A percentile compares a stretch with the other conserved stretches of the same genome.
These are phyloP conservation scores for Tribolium madens DNA, from an alignment of 1,140 invertebrate genomes.

Conservation along the genomic window DNA sequence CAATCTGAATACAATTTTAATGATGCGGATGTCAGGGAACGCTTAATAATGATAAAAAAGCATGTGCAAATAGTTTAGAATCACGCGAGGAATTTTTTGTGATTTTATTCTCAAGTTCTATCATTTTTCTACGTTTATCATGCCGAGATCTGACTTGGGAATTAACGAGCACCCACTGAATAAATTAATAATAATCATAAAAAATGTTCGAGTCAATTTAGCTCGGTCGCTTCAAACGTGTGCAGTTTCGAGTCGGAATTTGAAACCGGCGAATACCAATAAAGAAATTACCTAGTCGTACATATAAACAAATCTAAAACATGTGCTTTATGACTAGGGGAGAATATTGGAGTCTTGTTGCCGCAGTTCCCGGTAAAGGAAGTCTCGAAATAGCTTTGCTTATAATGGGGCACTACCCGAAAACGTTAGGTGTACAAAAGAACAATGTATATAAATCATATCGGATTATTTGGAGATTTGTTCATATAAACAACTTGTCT, in stretches of 20 bases:
- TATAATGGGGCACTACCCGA: conserved; percentile 41
- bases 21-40: conserved; percentile 25
- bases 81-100: conserved; percentile 34
- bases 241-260: conserved; percentile 7
- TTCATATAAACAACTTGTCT: not conserved
- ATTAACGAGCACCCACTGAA: conserved; percentile 15
- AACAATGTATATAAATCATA: conserved; percentile 24
- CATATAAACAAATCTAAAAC: conserved; percentile 41
- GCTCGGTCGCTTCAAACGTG: not conserved
- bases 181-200: conserved; percentile 26
- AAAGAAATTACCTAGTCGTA: conserved; percentile 35
- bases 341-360: conserved; percentile 42
- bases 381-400: conserved; percentile 41
- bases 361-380: conserved; percentile 40
- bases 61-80: conserved; percentile 28
- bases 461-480: not conserved
- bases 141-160: conserved; percentile 2
- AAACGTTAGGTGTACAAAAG: conserved; percentile 43
- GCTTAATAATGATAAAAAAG: conserved; percentile 35
- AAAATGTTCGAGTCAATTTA: conserved; percentile 8
- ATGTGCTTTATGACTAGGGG: conserved; percentile 38
- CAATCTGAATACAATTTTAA: conserved; percentile 16
- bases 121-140: conserved; percentile 13
- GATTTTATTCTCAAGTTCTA: not conserved
- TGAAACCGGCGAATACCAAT: conserved; percentile 31